Evolutionary conservation across 2,797 vertebrate genomes (phyloP), one percentile per base, ranked within the genome.

Genomic region (Anguilla marmorata): DNA sequence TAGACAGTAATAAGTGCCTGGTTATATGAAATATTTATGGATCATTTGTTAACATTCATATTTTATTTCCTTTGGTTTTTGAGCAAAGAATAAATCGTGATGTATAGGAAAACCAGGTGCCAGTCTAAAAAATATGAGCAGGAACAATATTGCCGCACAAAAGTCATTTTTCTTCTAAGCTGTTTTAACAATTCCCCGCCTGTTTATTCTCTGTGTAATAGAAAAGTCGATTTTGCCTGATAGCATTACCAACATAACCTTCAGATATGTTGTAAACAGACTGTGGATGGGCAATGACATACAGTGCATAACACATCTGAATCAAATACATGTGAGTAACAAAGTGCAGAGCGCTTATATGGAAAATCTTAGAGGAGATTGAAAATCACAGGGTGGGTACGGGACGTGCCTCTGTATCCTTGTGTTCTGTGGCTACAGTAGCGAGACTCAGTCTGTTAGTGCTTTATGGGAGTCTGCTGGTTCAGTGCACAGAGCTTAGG

Each of bases 401-500:
- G 2, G 19, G 41, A 82, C 12, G 79, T 82, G 21, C 79, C 45
- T 82, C 21, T 48, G n/a, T 8, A n/a, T 24, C n/a, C 79, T 50
- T 50, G 41, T 82, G 41, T 24, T 82, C 45, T 82, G 79, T 82
- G 45, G 79, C 45, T 8, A n/a, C 79, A 82, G 74, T 16, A 50
- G 79, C 45, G 9, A 79, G 74, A 21, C 74, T 79, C 37, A 45
- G n/a, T 82, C 79, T 50, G 45, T 82, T 50, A 24, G 21, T 45
- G 11, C 79, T 82, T 82, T 50, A 50, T 82, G 11, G 24, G 79
- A 82, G 79, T 0, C 21, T 9, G 79, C 79, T 48, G 24, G 41
- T 82, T 82, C 41, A 50, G 79, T 82, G 41, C 21, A 82, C 79
- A 82, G 21, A 82, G 74, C 79, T n/a, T 82, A n/a, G 50, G 41